Evolutionary conservation across 2,113 vertebrate genomes (phyloP).

Genomic region (Tautogolabrus adspersus): DNA sequence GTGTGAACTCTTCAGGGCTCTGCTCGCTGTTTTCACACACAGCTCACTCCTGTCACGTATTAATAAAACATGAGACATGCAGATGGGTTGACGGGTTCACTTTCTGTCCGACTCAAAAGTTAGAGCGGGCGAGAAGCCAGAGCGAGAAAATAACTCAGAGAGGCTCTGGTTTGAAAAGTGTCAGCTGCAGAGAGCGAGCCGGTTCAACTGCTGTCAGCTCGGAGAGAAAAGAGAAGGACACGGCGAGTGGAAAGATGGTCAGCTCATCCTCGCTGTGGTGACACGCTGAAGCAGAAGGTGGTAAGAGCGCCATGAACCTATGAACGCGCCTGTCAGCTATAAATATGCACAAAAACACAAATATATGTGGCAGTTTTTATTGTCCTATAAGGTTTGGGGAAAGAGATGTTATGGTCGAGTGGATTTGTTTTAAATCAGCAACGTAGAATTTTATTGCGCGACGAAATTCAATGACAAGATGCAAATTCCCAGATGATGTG

Average conservation of each 20-base stretch:
- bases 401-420: too few species aligned
- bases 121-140: neutral
- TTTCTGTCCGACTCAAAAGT: neutral
- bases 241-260: neutral
- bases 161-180: neutral
- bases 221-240: neutral
- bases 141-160: neutral
- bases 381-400: too few species aligned
- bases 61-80: neutral
- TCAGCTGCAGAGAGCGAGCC: neutral
- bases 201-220: neutral
- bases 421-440: too few species aligned
- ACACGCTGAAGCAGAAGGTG: neutral
- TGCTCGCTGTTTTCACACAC: neutral
- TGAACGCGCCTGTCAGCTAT: neutral
- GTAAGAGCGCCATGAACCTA: neutral
- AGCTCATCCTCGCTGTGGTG: neutral
- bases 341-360: neutral
- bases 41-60: neutral
- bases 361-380: too few species aligned
- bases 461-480: too few species aligned
- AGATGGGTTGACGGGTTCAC: neutral
- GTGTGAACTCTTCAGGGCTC: neutral
- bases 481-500: too few species aligned
- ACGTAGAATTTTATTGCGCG: too few species aligned